These are phyloP conservation scores for Papilio demoleus DNA, from an alignment of 2,888 invertebrate species.

Conservation along the genomic window DNA sequence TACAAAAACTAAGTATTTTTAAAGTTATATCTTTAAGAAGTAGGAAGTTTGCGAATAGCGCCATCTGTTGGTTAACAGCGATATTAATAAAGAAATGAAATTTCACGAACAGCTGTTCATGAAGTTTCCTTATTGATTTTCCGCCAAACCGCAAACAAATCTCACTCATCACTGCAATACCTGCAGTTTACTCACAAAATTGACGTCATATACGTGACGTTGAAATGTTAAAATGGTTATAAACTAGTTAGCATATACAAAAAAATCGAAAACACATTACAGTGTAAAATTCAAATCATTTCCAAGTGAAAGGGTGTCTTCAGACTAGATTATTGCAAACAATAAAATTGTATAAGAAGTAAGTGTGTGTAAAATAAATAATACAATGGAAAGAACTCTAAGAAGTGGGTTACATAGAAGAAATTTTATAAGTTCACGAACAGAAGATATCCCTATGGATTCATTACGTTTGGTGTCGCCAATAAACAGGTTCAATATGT, in stretches of 20 bases:
- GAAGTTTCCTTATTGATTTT: conserved; percentile 70
- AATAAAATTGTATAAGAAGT: not conserved
- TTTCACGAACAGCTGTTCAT: conserved; percentile 70
- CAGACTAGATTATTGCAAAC: not conserved
- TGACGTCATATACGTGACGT: conserved; percentile 45
- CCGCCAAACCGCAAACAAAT: conserved; percentile 61
- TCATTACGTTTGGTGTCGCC: conserved; percentile 72
- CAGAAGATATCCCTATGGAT: conserved; percentile 68
- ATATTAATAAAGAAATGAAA: conserved; percentile 33
- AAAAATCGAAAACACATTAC: not conserved
- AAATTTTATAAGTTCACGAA: conserved; percentile 66
- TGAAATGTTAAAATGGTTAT: conserved; percentile 1
- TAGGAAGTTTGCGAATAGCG: conserved; percentile 40
- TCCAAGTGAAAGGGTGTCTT: conserved; percentile 16
- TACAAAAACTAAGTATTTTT: not conserved
- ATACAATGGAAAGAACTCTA: conserved; percentile 58
- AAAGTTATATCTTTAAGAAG: not conserved
- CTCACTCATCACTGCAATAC: conserved; percentile 58
- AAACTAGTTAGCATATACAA: not conserved
- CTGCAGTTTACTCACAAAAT: conserved; percentile 53
- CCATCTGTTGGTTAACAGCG: conserved; percentile 53
- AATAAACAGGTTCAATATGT: conserved; percentile 69
- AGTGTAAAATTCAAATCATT: conserved; percentile 6
- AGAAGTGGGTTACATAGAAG: conserved; percentile 66
- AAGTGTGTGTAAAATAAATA: conserved; percentile 40